Conservation (phyloP, 2,888 invertebrate genomes). For the Drosophila stalkeri region DNA sequence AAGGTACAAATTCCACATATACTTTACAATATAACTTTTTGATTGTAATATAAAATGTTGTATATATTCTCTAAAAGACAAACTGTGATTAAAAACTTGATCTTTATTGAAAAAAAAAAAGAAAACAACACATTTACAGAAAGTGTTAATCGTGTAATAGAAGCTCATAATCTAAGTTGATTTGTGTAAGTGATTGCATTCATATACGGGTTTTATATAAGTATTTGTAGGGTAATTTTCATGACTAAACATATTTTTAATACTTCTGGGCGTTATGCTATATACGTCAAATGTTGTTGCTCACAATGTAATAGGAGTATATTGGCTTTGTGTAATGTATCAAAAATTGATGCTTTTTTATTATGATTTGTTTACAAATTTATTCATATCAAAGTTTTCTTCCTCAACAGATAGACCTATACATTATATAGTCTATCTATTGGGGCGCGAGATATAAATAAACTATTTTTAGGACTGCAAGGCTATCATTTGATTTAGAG, state of each 20-base stretch:
- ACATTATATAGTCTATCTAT: slow-evolving; percentile 6
- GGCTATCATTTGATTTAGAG: background rate
- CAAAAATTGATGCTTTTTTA: background rate
- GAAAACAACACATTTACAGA: background rate
- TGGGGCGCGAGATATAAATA: background rate
- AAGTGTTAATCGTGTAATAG: slow-evolving; percentile 1
- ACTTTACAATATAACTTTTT: no score
- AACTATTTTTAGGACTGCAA: background rate
- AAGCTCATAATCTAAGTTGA: background rate
- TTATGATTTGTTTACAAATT: background rate
- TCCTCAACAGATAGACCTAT: background rate
- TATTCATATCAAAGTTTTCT: background rate
- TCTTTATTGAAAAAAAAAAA: background rate
- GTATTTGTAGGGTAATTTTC: slow-evolving; percentile 3
- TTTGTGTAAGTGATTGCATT: background rate
- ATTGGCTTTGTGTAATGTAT: background rate
- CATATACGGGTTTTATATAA: background rate
- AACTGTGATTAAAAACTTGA: background rate
- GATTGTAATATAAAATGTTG: background rate
- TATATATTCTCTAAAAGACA: background rate
- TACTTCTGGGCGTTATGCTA: background rate
- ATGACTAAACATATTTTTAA: background rate
- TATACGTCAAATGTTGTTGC: background rate
- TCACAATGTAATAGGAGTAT: background rate
- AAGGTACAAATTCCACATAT: no score